Percentiles rank a stretch among this genome's conserved stretches.
Evolutionary conservation across 2,888 invertebrate species (phyloP).

Genomic region (Meteorus cinctellus): DNA sequence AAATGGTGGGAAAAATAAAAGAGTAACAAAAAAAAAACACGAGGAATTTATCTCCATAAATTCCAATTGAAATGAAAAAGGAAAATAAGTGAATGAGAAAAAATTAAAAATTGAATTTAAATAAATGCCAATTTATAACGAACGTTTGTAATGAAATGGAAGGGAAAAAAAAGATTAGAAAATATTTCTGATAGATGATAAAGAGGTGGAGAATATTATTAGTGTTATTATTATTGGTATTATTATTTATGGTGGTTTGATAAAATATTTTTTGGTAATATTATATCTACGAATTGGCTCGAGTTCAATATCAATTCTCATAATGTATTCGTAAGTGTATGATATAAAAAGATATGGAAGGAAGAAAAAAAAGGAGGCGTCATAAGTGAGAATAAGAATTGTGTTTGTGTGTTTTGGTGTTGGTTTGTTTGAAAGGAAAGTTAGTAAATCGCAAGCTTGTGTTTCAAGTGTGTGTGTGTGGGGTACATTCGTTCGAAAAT

Average conservation of each 20-base stretch:
- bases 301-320: neutral
- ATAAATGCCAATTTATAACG: too few relatives aligned
- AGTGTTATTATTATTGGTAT: too few relatives aligned
- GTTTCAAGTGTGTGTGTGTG: neutral
- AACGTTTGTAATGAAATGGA: too few relatives aligned
- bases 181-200: too few relatives aligned
- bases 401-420: neutral
- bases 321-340: neutral
- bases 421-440: neutral
- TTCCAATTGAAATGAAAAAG: neutral
- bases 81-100: neutral
- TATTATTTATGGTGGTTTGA: too few relatives aligned
- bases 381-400: neutral
- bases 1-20: too few relatives aligned
- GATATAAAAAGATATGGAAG: neutral
- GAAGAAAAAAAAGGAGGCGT: neutral
- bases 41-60: neutral
- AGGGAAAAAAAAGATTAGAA: too few relatives aligned
- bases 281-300: neutral
- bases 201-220: too few relatives aligned
- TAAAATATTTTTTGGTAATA: neutral
- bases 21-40: too few relatives aligned
- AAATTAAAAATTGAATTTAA: neutral
- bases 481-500: too few relatives aligned
- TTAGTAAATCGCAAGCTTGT: conserved; percentile 17